Percentiles rank a stretch among this genome's conserved stretches.
These are phyloP conservation scores for Stichodactyla mertensii DNA, from an alignment of 64 coral and sea anemone genomes.

Conservation along the genomic window DNA sequence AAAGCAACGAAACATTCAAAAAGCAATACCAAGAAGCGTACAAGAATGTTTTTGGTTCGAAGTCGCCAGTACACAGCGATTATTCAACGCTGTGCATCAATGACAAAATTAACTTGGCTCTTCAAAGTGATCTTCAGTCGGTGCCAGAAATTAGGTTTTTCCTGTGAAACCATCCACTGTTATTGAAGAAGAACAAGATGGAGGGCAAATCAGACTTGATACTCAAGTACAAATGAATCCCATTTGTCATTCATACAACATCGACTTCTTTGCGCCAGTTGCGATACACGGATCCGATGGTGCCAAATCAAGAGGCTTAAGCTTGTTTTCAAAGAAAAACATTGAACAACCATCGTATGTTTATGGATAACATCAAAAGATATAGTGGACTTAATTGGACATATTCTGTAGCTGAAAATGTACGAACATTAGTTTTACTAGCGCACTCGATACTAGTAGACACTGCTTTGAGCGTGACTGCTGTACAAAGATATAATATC, in stretches of 20 bases:
- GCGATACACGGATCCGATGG: neutral
- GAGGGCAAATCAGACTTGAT: neutral
- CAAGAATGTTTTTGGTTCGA: conserved; percentile 28
- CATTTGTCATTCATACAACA: too few relatives aligned
- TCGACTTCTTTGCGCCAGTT: neutral
- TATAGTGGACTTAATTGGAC: neutral
- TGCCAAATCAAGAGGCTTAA: neutral
- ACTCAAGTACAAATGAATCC: neutral
- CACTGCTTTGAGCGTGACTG: neutral
- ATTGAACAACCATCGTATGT: neutral
- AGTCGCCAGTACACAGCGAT: neutral
- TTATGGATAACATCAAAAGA: neutral
- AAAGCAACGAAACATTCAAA: conserved; percentile 28
- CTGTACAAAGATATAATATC: neutral
- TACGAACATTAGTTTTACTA: neutral
- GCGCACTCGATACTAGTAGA: neutral
- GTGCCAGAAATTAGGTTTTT: conserved; percentile 9
- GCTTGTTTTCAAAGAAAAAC: neutral
- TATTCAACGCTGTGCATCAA: neutral
- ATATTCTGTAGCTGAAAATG: neutral
- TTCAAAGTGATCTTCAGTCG: conserved; percentile 8
- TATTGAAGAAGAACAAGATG: neutral
- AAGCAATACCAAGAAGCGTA: conserved; percentile 24
- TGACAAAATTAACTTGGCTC: conserved; percentile 5
- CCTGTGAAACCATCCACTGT: neutral